Base-by-base conservation (phyloP, 2,797 vertebrate species). In the Anolis apletophallus region DNA sequence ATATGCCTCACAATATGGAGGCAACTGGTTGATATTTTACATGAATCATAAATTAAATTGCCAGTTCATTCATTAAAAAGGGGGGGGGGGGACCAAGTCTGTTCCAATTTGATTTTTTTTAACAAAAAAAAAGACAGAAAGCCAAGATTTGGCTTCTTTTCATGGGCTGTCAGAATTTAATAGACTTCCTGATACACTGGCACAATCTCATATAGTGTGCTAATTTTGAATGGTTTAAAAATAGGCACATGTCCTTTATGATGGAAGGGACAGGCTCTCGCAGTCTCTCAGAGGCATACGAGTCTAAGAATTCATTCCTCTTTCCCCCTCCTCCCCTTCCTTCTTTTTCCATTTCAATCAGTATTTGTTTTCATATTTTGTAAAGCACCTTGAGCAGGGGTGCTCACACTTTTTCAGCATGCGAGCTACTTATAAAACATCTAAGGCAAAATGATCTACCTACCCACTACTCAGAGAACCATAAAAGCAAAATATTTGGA, bases 11-110 rank as follows among this genome's bases (percentile, higher is more conserved):
- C 34, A 90, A 68, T 81, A 80, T 90, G 86, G 87, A 87, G 91
- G 90, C 68, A 83, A 91, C 29, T 80, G 76, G 81, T 85, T 82
- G 84, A n/a, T 93, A 92, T 88, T 90, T 90, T 89, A 8, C 89
- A 84, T 91, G 93, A 61, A 91, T 78, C 85, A 87, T 80, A 92
- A 93, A 93, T 87, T 87, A 84, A 93, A 93, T 94, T 90, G 93
- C 88, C 93, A 92, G 92, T 93, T 94, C 92, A 92, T 92, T 84
- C 55, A 87, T 84, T 79, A 17, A 8, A 50, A 3, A 19, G 21
- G 7, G n/a, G 54, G 3, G 21, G n/a, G 32, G 54, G 3, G 21
- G n/a, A 26, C 7, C 17, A 26, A 90, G 80, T 85, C 91, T 92
- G 90, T 89, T 87, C 85, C 86, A 76, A 90, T 77, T 72, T 87